Evolutionary conservation across 2,113 vertebrate genomes (phyloP), one percentile per base, ranked within the genome.

Genomic region (Petroica traversi): DNA sequence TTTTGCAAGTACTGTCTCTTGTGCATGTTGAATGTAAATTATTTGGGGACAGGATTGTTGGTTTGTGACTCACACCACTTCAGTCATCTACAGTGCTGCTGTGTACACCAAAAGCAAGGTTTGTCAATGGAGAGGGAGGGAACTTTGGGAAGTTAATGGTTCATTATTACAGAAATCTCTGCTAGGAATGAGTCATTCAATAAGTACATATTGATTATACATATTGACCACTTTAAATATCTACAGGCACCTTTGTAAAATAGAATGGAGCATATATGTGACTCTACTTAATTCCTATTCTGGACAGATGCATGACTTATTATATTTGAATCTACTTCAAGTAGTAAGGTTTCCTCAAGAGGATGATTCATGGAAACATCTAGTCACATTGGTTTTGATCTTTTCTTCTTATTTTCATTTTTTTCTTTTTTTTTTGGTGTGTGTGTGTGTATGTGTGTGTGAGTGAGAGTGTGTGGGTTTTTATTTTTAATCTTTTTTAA

Each of bases 351-450:
- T 88, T 90, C 55, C 73, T 94, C 73, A 92, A 88, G 84, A 89
- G 71, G 63, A 91, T 4, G 19, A 95, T 85, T 91, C 88, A 86
- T 82, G 52, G 81, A 96, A 97, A 93, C 74, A 92, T 87, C 90
- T 92, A 83, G 79, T 92, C 73, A 88, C 43, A 63, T 79, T 95
- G 67, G 59, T 88, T 96, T 94, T 95, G 75, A 88, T 92, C 10
- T 89, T 85, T 89, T 57, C 31, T 72, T 79, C 12, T 66, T 57
- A 34, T 5, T 40, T 34, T 15, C 1, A n/a, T 14, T 49, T 33
- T 36, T 5, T 61, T 75, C 41, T 19, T 34, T 41, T 28, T 12
- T 61, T 22, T 52, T n/a, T n/a, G n/a, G n/a, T n/a, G n/a, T n/a
- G n/a, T n/a, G n/a, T n/a, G n/a, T n/a, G n/a, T n/a, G n/a, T n/a